Evolutionary conservation across 2,797 vertebrate species (phyloP).

Genomic region (Tangara arthus): DNA sequence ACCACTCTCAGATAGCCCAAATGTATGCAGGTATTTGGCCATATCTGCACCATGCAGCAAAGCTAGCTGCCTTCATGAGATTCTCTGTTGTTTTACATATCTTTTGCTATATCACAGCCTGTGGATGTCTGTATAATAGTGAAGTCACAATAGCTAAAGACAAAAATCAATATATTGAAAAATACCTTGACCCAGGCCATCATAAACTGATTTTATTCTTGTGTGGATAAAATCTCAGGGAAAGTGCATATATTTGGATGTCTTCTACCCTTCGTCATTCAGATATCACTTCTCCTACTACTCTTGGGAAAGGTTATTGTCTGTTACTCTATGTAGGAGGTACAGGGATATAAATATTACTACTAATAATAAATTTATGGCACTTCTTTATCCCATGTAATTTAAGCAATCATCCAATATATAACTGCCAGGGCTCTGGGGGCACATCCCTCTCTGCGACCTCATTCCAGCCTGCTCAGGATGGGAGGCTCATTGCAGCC

Average conservation of each 20-base stretch:
- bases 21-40: not conserved
- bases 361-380: not conserved
- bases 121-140: not conserved
- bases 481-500: not conserved
- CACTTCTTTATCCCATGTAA: not conserved
- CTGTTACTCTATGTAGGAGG: not conserved
- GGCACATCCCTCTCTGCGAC: not conserved
- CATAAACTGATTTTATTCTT: not conserved
- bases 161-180: not conserved
- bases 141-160: not conserved
- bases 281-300: not conserved
- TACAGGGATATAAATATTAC: not conserved
- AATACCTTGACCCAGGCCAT: not conserved
- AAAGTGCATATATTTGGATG: not conserved
- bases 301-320: not conserved
- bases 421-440: not conserved
- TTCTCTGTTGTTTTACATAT: not conserved
- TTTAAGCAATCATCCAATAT: not conserved
- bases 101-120: not conserved
- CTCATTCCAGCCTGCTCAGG: not conserved
- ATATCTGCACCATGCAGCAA: not conserved
- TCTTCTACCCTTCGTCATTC: not conserved
- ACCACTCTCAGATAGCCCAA: not conserved
- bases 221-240: not conserved
- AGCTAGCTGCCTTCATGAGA: not conserved